Base-by-base conservation (phyloP, 2,888 invertebrate species). In the Glyphotaelius pellucidus region DNA sequence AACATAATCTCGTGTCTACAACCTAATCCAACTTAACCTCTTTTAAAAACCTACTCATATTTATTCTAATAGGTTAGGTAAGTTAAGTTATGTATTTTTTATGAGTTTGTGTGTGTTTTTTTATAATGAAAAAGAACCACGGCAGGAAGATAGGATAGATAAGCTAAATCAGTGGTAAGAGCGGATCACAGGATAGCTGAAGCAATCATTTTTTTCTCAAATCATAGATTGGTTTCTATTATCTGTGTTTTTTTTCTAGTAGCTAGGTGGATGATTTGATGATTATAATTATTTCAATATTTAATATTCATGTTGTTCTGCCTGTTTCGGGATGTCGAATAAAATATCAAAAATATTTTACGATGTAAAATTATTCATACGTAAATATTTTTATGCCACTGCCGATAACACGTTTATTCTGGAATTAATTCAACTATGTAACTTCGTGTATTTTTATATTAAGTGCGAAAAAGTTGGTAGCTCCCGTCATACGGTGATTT, bases 401-500 rank as follows among this genome's bases (percentile, higher is more conserved):
- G 67, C 67, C 67, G 67, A 67, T 67, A n/a, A 67, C 67, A n/a
- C 67, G 67, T 25, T 67, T n/a, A 67, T 67, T 67, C n/a, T n/a
- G 67, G n/a, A 67, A 67, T 67, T 67, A 67, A 67, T 67, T 67
- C n/a, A 67, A 67, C 67, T 67, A n/a, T n/a, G 67, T 67, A 67
- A 67, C 67, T 67, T 25, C 9, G 2, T 25, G 67, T 67, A 7
- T 67, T 67, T 67, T 67, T n/a, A 67, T 67, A 67, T 67, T 67
- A 67, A 67, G 67, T 67, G n/a, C 25, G 67, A 67, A 67, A n/a
- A 67, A 67, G 67, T 25, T 25, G 19, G 67, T 67, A 67, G 19
- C 25, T 67, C 67, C 19, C 9, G n/a, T 67, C 67, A 67, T 5
- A n/a, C 25, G 67, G 67, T 67, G 67, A 67, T 67, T 67, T 67